These are phyloP conservation scores for Corydoras sp. DNA, from an alignment of 2,113 vertebrate genomes.

Conservation along the genomic window DNA sequence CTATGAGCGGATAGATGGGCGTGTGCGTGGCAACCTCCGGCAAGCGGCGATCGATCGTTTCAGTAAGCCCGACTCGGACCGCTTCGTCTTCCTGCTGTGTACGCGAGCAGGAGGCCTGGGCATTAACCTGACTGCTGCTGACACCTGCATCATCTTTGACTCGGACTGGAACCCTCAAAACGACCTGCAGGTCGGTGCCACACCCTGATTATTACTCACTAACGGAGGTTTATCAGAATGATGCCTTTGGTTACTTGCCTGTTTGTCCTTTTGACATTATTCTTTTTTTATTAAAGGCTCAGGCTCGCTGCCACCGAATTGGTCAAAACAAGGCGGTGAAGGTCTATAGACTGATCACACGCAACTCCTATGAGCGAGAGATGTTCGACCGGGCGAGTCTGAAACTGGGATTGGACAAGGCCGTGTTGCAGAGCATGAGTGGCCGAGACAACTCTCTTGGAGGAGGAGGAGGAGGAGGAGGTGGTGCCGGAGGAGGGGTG, in stretches of 20 bases:
- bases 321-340: slow-evolving; percentile 98
- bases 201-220: background rate
- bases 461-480: slow-evolving; percentile 67
- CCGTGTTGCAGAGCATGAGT: slow-evolving; percentile 97
- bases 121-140: slow-evolving; percentile 95
- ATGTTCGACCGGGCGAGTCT: slow-evolving; percentile 98
- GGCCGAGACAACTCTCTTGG: slow-evolving; percentile 89
- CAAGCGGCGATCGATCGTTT: slow-evolving; percentile 97
- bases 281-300: slow-evolving; percentile 70
- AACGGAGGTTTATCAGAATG: too few species aligned
- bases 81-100: slow-evolving; percentile 95
- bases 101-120: slow-evolving; percentile 93
- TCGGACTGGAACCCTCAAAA: slow-evolving; percentile 99
- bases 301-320: slow-evolving; percentile 95
- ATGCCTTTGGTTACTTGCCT: too few species aligned
- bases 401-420: slow-evolving; percentile 94
- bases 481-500: slow-evolving; percentile 78
- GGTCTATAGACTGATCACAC: slow-evolving; percentile 94
- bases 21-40: slow-evolving; percentile 89
- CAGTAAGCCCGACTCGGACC: slow-evolving; percentile 94
- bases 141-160: slow-evolving; percentile 98
- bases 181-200: slow-evolving; percentile 82
- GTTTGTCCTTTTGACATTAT: background rate
- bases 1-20: slow-evolving; percentile 93
- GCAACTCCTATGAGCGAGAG: slow-evolving; percentile 93